Evolutionary conservation across 2,888 invertebrate species (phyloP).

Genomic region (Tigriopus californicus): DNA sequence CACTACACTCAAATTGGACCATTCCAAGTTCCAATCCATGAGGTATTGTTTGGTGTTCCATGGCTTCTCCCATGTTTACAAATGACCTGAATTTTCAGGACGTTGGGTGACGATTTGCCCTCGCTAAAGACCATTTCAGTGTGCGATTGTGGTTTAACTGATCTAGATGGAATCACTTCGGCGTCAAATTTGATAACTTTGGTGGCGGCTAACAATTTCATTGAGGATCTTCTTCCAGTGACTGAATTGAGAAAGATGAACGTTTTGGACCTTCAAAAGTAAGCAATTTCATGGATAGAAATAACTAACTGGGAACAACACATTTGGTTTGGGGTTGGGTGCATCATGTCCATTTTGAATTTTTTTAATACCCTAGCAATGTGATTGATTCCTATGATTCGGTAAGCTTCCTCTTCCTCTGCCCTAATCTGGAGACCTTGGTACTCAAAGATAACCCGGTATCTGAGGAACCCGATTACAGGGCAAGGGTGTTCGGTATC

Average conservation of each 20-base stretch:
- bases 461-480: conserved; percentile 25
- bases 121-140: conserved; percentile 40
- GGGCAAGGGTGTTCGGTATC: conserved; percentile 26
- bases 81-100: conserved; percentile 29
- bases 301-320: not conserved
- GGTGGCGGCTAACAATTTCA: conserved; percentile 41
- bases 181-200: conserved; percentile 40
- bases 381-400: conserved; percentile 24
- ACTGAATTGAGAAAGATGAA: conserved; percentile 34
- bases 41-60: not conserved
- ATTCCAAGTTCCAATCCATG: not conserved
- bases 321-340: not conserved
- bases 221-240: conserved; percentile 41
- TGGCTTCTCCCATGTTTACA: too few relatives aligned
- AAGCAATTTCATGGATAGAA: conserved; percentile 16
- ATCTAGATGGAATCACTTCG: conserved; percentile 47
- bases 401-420: conserved; percentile 27
- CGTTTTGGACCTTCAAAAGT: conserved; percentile 31
- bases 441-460: conserved; percentile 30
- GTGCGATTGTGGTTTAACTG: conserved; percentile 42
- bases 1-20: not conserved
- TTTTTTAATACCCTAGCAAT: conserved; percentile 22
- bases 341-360: not conserved
- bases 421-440: conserved; percentile 26
- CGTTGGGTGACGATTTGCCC: conserved; percentile 44